These are phyloP conservation scores for Tachyglossus aculeatus DNA, from an alignment of 2,797 vertebrate genomes.

Conservation along the genomic window DNA sequence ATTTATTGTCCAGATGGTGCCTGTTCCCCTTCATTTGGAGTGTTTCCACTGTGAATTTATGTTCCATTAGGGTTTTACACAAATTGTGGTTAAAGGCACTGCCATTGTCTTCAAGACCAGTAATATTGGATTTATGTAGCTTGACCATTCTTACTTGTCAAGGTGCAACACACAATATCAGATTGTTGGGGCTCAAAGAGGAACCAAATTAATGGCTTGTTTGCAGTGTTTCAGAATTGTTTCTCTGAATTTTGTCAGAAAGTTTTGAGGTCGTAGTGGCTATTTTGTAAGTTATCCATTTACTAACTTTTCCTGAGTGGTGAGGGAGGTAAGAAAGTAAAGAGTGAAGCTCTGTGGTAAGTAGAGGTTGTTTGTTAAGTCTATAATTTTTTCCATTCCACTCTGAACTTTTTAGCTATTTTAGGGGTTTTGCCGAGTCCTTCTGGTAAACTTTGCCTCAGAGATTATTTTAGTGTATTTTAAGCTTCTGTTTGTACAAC, in stretches of 20 bases:
- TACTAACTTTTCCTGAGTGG: conserved; percentile 29
- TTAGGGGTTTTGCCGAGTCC: conserved; percentile 63
- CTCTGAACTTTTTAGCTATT: conserved; percentile 70
- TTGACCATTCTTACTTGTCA: conserved; percentile 42
- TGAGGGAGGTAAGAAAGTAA: conserved; percentile 57
- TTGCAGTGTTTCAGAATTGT: conserved; percentile 20
- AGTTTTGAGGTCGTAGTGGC: background rate
- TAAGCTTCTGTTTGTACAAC: conserved; percentile 52
- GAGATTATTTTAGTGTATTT: conserved; percentile 70
- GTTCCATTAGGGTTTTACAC: background rate
- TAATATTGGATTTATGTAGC: conserved; percentile 34
- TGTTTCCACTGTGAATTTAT: background rate
- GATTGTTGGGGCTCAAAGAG: conserved; percentile 52
- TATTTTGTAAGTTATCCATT: conserved; percentile 31
- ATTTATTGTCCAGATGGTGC: conserved; percentile 47
- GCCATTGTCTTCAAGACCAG: conserved; percentile 58
- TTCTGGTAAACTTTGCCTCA: conserved; percentile 69
- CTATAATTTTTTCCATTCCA: conserved; percentile 71
- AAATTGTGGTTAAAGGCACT: conserved; percentile 1
- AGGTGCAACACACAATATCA: conserved; percentile 46
- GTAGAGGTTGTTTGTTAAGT: conserved; percentile 54
- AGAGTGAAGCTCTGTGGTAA: conserved; percentile 61
- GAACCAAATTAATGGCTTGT: conserved; percentile 51
- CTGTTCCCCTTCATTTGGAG: background rate
- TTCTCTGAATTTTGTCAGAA: conserved; percentile 37